Conservation (phyloP, 2,113 vertebrate genomes). For the Gasterosteus nipponicus region DNA sequence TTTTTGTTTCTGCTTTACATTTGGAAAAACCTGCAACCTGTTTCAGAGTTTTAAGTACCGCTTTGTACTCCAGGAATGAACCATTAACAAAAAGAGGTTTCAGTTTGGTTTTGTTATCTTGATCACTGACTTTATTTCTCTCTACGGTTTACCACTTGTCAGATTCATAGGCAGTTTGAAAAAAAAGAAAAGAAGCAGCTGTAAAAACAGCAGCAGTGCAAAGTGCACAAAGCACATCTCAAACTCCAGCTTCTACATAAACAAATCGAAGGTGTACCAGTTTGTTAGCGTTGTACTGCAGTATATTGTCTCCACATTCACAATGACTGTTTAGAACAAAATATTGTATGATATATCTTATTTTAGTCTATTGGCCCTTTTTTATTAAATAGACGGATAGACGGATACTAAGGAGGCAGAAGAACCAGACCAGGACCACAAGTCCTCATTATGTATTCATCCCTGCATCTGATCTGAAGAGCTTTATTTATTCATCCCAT, state of each 20-base stretch:
- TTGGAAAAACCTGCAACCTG: no score
- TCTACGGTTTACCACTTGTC: not conserved
- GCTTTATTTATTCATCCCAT: not conserved
- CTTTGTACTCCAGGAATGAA: no score
- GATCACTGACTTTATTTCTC: not conserved
- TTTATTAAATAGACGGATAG: not conserved
- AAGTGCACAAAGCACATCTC: not conserved
- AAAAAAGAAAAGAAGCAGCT: not conserved
- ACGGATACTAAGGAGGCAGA: not conserved
- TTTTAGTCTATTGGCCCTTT: not conserved
- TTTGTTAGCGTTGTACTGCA: not conserved
- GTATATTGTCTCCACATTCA: not conserved
- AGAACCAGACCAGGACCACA: not conserved
- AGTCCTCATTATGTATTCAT: not conserved
- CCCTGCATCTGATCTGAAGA: not conserved
- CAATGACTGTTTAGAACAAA: not conserved
- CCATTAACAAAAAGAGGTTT: not conserved
- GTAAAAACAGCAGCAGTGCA: not conserved
- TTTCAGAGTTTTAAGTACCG: no score
- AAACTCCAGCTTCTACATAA: not conserved
- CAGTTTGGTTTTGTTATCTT: not conserved
- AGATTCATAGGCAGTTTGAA: constrained; percentile 4
- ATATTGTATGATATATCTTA: not conserved
- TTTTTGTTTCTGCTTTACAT: no score
- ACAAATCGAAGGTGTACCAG: not conserved